These are phyloP conservation scores for Morone chrysops DNA, from an alignment of 2,113 vertebrate species.

Conservation along the genomic window DNA sequence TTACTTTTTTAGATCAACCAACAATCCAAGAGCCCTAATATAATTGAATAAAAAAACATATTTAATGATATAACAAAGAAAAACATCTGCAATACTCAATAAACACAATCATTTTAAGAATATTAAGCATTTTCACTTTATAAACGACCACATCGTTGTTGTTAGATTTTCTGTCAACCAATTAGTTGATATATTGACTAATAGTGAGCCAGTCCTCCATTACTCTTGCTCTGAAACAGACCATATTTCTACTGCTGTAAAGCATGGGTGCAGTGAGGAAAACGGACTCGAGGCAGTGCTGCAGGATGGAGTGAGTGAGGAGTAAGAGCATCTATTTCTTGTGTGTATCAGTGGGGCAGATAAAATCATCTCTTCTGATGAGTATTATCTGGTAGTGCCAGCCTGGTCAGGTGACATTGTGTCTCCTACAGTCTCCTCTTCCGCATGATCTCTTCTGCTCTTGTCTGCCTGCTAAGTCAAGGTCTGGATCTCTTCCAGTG, in stretches of 20 bases:
- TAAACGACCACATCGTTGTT: background rate
- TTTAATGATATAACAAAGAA: background rate
- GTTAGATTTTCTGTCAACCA: background rate
- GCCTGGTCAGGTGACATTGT: constrained; percentile 61
- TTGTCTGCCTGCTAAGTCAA: constrained; percentile 67
- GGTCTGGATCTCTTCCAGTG: constrained; percentile 75
- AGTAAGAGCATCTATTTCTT: constrained; percentile 2
- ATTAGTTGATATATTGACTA: background rate
- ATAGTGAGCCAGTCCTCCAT: background rate
- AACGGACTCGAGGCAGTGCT: background rate
- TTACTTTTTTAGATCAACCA: background rate
- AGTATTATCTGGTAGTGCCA: constrained; percentile 30
- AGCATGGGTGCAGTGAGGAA: background rate
- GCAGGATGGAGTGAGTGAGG: background rate
- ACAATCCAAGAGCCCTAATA: background rate
- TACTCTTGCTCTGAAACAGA: background rate
- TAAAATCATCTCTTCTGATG: constrained; percentile 39
- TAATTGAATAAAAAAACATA: background rate
- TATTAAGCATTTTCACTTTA: background rate
- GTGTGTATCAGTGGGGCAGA: constrained; percentile 6
- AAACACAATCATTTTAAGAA: too few relatives aligned
- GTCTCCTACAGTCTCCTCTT: constrained; percentile 60
- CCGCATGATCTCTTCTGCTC: constrained; percentile 40
- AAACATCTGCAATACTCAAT: background rate
- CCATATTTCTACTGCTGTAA: background rate